Percentiles rank a stretch among this genome's conserved stretches.
These are phyloP conservation scores for Dysmachus trigonus DNA, from an alignment of 2,888 invertebrate genomes.

Conservation along the genomic window DNA sequence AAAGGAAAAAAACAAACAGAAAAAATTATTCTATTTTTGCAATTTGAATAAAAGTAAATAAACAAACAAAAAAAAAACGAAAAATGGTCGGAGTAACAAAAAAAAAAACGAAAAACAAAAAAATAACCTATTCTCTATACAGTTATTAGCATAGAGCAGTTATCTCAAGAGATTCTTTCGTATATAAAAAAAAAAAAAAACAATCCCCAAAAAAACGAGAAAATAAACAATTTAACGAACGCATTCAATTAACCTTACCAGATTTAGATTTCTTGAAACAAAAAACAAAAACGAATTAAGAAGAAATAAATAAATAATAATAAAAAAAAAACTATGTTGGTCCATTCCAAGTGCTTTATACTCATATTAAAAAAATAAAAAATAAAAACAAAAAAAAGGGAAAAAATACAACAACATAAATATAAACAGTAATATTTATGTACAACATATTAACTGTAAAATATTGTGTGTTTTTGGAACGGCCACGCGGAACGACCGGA, in stretches of 20 bases:
- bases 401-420: not conserved
- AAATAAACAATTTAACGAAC: not conserved
- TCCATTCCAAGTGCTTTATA: conserved; percentile 49
- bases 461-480: not conserved
- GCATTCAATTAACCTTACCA: conserved; percentile 32
- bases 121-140: conserved; percentile 16
- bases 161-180: conserved; percentile 3
- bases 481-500: not conserved
- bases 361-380: conserved; percentile 1
- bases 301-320: not conserved
- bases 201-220: not conserved
- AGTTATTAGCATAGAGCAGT: not conserved
- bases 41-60: conserved; percentile 24
- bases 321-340: conserved; percentile 45
- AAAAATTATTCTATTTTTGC: conserved; percentile 38
- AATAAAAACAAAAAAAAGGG: not conserved
- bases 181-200: not conserved
- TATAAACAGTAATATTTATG: not conserved
- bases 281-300: conserved; percentile 29
- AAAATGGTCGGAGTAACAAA: not conserved
- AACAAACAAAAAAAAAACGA: not conserved
- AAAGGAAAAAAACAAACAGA: not conserved
- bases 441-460: not conserved
- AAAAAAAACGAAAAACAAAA: not conserved
- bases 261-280: conserved; percentile 1